phyloP scores from a whole-genome alignment of 2,797 vertebrate genomes.

The Columba guinea region DNA sequence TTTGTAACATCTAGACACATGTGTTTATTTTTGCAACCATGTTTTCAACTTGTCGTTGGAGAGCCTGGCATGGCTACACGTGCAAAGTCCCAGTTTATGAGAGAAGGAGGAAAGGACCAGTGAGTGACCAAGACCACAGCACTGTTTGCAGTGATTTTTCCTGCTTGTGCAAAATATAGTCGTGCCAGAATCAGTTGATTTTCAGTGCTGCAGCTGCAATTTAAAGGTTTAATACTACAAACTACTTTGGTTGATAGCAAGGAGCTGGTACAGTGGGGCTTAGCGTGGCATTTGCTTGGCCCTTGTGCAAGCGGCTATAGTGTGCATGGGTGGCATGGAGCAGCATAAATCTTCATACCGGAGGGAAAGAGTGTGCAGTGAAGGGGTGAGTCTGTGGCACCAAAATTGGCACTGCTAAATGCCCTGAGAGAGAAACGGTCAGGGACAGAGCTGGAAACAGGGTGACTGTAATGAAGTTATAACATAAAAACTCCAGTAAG shows the following conservation, averaged over 20 bases:
- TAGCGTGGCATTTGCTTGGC: accelerated
- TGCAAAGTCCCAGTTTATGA: background rate
- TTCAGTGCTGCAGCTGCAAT: background rate
- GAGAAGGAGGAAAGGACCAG: background rate
- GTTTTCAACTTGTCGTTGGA: background rate
- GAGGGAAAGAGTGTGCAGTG: background rate
- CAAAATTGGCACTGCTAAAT: background rate
- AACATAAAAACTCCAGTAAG: background rate
- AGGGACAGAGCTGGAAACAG: background rate
- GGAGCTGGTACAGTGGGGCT: background rate
- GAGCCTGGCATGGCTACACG: background rate
- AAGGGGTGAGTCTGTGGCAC: background rate
- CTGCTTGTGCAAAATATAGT: background rate
- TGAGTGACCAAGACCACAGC: background rate
- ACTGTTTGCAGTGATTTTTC: background rate
- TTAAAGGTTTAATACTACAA: background rate
- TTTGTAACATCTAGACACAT: background rate
- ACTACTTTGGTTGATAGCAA: background rate
- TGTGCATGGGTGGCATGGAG: accelerated
- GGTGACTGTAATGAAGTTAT: background rate
- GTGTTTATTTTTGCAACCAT: background rate
- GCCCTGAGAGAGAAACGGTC: background rate
- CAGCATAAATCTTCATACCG: accelerated
- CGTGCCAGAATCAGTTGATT: background rate
- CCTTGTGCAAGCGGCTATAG: background rate